Evolutionary conservation across 2,888 invertebrate genomes (phyloP).

Genomic region (Caenorhabditis becei): DNA sequence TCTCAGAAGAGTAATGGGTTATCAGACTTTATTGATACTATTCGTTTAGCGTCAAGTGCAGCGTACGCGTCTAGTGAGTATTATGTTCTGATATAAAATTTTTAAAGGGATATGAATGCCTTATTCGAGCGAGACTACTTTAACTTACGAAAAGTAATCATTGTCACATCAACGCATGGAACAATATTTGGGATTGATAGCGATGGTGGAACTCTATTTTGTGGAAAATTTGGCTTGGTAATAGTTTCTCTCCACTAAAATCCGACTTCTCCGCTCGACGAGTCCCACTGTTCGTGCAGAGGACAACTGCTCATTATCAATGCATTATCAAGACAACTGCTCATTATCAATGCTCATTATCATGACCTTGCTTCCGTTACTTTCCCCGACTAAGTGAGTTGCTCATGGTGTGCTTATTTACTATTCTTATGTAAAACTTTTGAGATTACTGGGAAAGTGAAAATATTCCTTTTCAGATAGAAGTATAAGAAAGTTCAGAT

Average conservation of each 20-base stretch:
- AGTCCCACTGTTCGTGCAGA: constrained; percentile 87
- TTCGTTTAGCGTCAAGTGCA: constrained; percentile 22
- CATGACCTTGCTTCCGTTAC: constrained; percentile 87
- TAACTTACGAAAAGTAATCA: constrained; percentile 95
- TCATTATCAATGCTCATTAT: too few relatives aligned
- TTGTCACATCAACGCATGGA: constrained; percentile 87
- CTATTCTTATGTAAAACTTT: too few relatives aligned
- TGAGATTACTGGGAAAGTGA: too few relatives aligned
- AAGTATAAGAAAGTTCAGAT: too few relatives aligned
- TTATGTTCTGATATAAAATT: background rate
- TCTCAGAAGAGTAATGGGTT: constrained; percentile 49
- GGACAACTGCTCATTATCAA: constrained; percentile 92
- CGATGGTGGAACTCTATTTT: constrained; percentile 77
- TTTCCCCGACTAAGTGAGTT: too few relatives aligned
- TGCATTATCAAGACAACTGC: too few relatives aligned
- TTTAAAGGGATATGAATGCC: background rate
- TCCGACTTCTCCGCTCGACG: constrained; percentile 26
- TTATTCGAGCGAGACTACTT: constrained; percentile 92
- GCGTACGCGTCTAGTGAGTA: background rate
- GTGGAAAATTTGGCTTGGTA: constrained; percentile 81
- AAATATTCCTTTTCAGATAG: too few relatives aligned
- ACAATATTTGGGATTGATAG: constrained; percentile 78
- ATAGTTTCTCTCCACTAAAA: constrained; percentile 67
- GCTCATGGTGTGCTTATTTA: too few relatives aligned
- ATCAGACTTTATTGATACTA: constrained; percentile 45